phyloP scores from a whole-genome alignment of 2,888 invertebrate genomes.

The Drosophila multiciliata region DNA sequence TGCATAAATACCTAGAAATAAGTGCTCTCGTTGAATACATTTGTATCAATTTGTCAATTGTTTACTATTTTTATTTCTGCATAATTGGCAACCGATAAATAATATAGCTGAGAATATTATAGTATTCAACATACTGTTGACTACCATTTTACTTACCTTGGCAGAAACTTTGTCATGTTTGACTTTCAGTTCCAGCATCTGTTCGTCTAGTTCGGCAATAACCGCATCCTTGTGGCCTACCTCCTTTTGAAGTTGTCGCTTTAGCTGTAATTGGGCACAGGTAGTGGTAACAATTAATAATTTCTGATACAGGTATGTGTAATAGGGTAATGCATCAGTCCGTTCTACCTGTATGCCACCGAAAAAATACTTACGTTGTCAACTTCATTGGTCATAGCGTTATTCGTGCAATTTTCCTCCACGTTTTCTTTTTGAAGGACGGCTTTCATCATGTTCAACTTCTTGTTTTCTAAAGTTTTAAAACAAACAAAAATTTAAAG shows the following conservation, averaged over 20 bases:
- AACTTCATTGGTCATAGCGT: conserved; percentile 26
- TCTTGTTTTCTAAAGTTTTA: conserved; percentile 35
- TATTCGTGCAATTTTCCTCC: conserved; percentile 4
- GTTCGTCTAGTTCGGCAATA: conserved; percentile 66
- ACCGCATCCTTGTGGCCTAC: conserved; percentile 74
- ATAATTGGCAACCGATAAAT: background rate
- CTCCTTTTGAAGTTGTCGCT: conserved; percentile 77
- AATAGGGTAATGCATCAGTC: background rate
- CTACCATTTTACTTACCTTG: conserved; percentile 60
- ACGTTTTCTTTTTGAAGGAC: conserved; percentile 6
- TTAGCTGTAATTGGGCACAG: conserved; percentile 66
- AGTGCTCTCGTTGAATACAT: background rate
- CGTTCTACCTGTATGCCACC: conserved; percentile 32
- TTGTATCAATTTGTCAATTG: background rate
- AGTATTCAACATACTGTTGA: background rate
- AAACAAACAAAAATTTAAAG: background rate
- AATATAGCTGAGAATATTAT: background rate
- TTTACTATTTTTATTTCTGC: background rate
- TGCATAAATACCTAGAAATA: background rate
- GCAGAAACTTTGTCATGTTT: conserved; percentile 64
- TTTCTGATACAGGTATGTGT: background rate
- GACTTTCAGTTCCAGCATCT: conserved; percentile 62
- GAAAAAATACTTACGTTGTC: conserved; percentile 51
- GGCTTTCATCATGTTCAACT: conserved; percentile 36
- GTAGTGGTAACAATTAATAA: conserved; percentile 1